Evolutionary conservation across 2,113 vertebrate genomes (phyloP).

Genomic region (Petroica traversi): DNA sequence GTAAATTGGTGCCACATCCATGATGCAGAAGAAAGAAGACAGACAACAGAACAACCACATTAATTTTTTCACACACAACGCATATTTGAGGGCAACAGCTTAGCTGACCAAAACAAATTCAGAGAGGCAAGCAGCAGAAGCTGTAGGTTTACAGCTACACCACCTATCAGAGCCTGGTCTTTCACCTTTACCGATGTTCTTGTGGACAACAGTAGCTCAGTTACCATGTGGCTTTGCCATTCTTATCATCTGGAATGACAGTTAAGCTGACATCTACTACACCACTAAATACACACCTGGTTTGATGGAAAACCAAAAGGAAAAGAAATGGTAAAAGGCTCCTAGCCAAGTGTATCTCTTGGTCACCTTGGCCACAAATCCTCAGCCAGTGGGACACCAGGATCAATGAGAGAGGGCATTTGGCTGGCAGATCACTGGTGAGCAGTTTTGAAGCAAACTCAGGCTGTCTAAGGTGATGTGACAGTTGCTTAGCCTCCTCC

Average conservation of each 20-base stretch:
- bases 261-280: neutral
- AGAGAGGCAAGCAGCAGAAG: slow-evolving; percentile 37
- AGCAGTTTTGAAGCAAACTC: neutral
- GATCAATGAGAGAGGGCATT: neutral
- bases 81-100: slow-evolving; percentile 49
- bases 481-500: slow-evolving; percentile 10
- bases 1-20: slow-evolving; percentile 70
- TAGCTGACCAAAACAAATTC: slow-evolving; percentile 38
- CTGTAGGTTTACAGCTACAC: slow-evolving; percentile 47
- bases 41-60: slow-evolving; percentile 52
- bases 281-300: neutral
- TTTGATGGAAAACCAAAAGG: slow-evolving; percentile 31
- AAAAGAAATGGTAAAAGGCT: slow-evolving; percentile 1
- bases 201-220: slow-evolving; percentile 37
- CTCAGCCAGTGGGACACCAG: neutral
- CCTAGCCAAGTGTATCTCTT: slow-evolving; percentile 7
- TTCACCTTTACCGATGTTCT: neutral
- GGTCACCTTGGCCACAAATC: neutral
- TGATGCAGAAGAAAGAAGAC: slow-evolving; percentile 66
- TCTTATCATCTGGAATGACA: slow-evolving; percentile 29
- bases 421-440: neutral
- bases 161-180: slow-evolving; percentile 38
- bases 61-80: slow-evolving; percentile 69
- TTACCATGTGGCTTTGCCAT: slow-evolving; percentile 12
- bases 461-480: neutral